Conservation (phyloP, 2,113 vertebrate species). For the Petaurus breviceps region DNA sequence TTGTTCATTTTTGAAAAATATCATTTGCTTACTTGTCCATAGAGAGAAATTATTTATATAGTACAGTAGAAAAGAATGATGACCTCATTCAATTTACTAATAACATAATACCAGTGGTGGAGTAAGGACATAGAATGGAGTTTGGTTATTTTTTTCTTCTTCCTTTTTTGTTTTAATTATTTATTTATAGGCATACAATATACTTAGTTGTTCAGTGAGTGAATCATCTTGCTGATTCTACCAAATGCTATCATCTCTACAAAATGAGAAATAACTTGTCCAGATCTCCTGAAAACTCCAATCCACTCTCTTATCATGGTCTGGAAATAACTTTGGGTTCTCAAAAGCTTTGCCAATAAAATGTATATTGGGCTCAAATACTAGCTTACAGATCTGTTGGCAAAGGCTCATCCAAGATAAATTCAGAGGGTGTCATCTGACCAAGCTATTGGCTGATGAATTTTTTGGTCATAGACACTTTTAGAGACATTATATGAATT, state of each 20-base stretch:
- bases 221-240: background rate
- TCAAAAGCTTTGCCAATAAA: background rate
- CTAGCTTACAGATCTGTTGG: background rate
- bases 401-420: background rate
- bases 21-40: background rate
- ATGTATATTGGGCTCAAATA: background rate
- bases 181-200: slow-evolving; percentile 8
- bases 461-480: background rate
- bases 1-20: background rate
- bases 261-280: background rate
- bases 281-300: background rate
- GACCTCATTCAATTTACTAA: background rate
- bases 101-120: background rate
- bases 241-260: background rate
- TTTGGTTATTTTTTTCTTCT: slow-evolving; percentile 9
- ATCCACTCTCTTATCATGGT: background rate
- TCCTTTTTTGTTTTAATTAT: slow-evolving; percentile 5
- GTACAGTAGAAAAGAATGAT: background rate
- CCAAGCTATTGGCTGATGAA: background rate
- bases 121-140: background rate
- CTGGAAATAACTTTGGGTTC: background rate
- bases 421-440: background rate
- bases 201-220: background rate
- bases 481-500: background rate
- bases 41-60: background rate